These are phyloP conservation scores for Diachrysia chrysitis DNA, from an alignment of 2,888 invertebrate species.

Conservation along the genomic window DNA sequence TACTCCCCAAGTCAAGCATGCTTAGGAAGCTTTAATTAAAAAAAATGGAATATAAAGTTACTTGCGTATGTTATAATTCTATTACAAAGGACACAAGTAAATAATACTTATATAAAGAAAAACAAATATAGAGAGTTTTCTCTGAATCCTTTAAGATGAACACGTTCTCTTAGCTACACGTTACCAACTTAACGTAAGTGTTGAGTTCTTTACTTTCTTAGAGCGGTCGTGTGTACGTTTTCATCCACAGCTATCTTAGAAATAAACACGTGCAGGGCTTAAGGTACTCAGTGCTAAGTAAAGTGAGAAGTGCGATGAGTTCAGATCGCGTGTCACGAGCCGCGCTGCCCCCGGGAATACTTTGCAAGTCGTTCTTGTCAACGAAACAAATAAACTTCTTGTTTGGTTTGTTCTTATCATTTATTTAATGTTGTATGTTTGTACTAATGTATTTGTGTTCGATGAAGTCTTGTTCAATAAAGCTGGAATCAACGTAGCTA, in stretches of 20 bases:
- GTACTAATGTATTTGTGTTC: slow-evolving; percentile 9
- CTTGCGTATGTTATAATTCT: no score
- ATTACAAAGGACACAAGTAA: no score
- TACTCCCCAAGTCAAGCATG: no score
- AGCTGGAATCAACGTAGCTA: background rate
- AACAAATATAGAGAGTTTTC: no score
- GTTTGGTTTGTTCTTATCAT: slow-evolving; percentile 37
- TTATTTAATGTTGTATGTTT: slow-evolving; percentile 25
- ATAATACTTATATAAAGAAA: no score
- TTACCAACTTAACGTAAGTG: background rate
- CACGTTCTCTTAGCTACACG: background rate
- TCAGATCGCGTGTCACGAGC: slow-evolving; percentile 32
- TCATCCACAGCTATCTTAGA: slow-evolving; percentile 14
- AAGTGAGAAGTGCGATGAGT: slow-evolving; percentile 29
- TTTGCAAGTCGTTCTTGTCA: slow-evolving; percentile 41
- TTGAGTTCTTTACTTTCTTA: slow-evolving; percentile 6
- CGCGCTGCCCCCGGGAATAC: slow-evolving; percentile 34
- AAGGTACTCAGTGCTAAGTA: slow-evolving; percentile 19
- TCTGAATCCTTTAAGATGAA: background rate
- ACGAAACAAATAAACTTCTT: slow-evolving; percentile 47
- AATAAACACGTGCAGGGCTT: slow-evolving; percentile 23
- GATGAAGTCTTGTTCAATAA: background rate
- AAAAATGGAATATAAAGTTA: no score
- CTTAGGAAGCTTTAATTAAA: no score
- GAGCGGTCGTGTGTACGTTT: slow-evolving; percentile 2